phyloP scores from a whole-genome alignment of 1,140 invertebrate genomes.

The Diorhabda sublineata region DNA sequence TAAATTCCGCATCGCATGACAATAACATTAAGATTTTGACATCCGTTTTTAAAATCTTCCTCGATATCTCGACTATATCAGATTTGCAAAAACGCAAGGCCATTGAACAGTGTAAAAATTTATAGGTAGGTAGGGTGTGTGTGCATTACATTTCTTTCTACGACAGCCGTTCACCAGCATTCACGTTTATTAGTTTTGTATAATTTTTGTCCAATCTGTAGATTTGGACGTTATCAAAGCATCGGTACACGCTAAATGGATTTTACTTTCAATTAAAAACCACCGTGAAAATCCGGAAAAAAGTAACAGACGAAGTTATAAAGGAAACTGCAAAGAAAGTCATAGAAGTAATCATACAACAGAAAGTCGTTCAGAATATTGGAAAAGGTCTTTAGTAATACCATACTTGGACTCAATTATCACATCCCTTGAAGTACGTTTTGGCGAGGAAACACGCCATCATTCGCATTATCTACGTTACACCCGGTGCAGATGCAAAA shows the following conservation, averaged over 20 bases:
- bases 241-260: slow-evolving; percentile 29
- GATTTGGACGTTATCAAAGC: slow-evolving; percentile 30
- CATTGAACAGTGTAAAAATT: too few species aligned
- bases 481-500: slow-evolving; percentile 19
- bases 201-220: slow-evolving; percentile 29
- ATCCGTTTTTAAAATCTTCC: too few species aligned
- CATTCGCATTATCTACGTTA: not conserved
- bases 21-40: too few species aligned
- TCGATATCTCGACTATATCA: too few species aligned
- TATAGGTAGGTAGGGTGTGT: too few species aligned
- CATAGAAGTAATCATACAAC: slow-evolving; percentile 38
- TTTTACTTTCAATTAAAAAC: slow-evolving; percentile 32
- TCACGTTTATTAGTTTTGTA: too few species aligned
- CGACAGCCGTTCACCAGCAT: too few species aligned
- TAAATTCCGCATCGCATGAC: too few species aligned
- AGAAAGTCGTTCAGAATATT: not conserved
- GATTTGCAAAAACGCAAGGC: too few species aligned
- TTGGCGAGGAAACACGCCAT: not conserved
- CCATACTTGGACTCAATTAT: slow-evolving; percentile 37
- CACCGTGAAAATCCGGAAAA: slow-evolving; percentile 31
- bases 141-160: too few species aligned
- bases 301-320: too few species aligned
- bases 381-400: not conserved
- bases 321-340: slow-evolving; percentile 12
- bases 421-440: slow-evolving; percentile 17